Base-by-base conservation (phyloP, 2,888 invertebrate genomes). In the Blastobasis lacticolella region DNA sequence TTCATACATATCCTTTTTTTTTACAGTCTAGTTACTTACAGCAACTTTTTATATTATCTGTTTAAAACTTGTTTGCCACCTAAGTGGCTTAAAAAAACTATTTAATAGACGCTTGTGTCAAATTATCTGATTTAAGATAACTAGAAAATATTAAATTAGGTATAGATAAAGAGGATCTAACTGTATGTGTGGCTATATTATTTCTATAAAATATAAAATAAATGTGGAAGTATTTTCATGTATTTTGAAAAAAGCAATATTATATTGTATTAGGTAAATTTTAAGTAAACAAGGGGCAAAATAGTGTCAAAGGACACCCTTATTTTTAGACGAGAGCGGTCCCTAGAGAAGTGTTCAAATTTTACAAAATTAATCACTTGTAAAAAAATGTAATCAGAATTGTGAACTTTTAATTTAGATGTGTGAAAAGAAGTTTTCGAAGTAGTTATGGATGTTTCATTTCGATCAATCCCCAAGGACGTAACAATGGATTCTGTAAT, bases 341-440 rank as follows among this genome's bases (percentile, higher is more conserved):
- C 61, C 23, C 61, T 67, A 64, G 60, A 65, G 57, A 68, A 64
- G 76, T 77, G 76, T 77, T 77, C 76, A 76, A 66, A 68, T 60
- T 64, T 63, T 66, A 62, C 69, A 63, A 59, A 49, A 52, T 45
- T 10, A 36, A 10, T 36, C 7, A n/a, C 6, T 44, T 44, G 7
- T 44, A 44, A 10, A 44, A 10, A 44, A 7, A 1, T 10, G 2
- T 10, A 8, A 2, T 44, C n/a, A n/a, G 4, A 44, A n/a, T 10
- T 44, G 10, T 7, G 6, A 44, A 44, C 40, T 40, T 40, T 9
- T 8, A 40, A 8, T 40, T 44, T n/a, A 10, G 10, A 44, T n/a
- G 44, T 44, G 44, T 23, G 23, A 23, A 23, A 23, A 23, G 23
- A 23, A 23, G 23, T 23, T 23, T 23, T 23, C 23, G 23, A 23